Conservation (phyloP, 2,113 vertebrate genomes). For the Oenanthe oenanthe region DNA sequence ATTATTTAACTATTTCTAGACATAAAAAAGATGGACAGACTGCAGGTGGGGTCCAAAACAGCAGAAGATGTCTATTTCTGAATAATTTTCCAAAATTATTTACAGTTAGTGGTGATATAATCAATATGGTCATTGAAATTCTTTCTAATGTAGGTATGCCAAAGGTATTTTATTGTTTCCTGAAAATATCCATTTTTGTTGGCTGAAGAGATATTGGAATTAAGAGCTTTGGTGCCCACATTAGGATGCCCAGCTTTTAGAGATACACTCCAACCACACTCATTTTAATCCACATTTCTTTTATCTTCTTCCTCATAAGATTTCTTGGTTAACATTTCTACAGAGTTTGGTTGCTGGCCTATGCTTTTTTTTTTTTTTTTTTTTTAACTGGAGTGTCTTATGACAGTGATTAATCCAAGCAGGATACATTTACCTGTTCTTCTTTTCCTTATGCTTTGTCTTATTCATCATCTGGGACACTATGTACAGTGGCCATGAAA, state of each 20-base stretch:
- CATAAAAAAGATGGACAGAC: not conserved
- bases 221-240: not conserved
- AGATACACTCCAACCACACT: not conserved
- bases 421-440: not conserved
- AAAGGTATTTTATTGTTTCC: not conserved
- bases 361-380: not conserved
- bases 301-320: not conserved
- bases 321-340: not conserved
- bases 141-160: not conserved
- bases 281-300: not conserved
- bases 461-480: not conserved
- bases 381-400: not conserved
- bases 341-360: not conserved
- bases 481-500: accelerated
- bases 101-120: not conserved
- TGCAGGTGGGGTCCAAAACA: not conserved
- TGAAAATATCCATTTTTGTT: not conserved
- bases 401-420: not conserved
- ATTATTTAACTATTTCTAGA: not conserved
- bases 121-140: not conserved
- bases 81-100: not conserved
- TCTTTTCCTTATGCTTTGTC: not conserved
- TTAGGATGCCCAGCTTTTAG: not conserved
- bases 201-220: not conserved
- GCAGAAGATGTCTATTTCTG: not conserved